Conservation (phyloP, 2,113 vertebrate genomes). For the Eleginops maclovinus region DNA sequence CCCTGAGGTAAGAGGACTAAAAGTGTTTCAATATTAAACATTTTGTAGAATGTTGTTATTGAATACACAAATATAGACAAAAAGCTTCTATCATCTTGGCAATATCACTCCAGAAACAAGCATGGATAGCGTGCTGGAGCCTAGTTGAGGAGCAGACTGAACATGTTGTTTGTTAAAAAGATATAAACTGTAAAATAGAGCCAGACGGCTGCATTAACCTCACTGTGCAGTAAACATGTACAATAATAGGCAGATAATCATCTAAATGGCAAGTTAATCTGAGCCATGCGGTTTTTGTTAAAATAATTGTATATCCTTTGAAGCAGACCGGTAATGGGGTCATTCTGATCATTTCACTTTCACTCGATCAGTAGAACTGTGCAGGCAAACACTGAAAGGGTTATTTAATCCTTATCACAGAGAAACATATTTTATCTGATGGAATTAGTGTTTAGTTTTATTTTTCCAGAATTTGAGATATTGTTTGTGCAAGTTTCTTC, state of each 20-base stretch:
- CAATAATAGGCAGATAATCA: neutral
- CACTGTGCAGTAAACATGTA: neutral
- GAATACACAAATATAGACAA: neutral
- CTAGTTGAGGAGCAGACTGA: neutral
- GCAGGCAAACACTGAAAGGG: neutral
- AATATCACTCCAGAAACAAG: neutral
- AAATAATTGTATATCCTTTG: neutral
- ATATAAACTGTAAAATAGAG: slow-evolving; percentile 19
- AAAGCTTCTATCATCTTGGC: neutral
- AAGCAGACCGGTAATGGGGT: neutral
- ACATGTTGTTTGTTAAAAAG: neutral
- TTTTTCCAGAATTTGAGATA: neutral
- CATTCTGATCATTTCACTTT: neutral
- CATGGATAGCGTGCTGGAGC: neutral
- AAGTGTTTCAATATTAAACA: neutral
- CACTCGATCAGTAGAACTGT: neutral
- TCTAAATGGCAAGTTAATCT: neutral
- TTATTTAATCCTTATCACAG: neutral
- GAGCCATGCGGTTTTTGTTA: neutral
- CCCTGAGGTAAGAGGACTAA: neutral
- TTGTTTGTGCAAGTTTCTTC: slow-evolving; percentile 3
- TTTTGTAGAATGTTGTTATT: neutral
- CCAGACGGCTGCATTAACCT: neutral
- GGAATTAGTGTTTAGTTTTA: neutral
- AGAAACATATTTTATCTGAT: neutral